Evolutionary conservation across 2,113 vertebrate genomes (phyloP), one percentile per base, ranked within the genome.

Genomic region (Fregata magnificens): DNA sequence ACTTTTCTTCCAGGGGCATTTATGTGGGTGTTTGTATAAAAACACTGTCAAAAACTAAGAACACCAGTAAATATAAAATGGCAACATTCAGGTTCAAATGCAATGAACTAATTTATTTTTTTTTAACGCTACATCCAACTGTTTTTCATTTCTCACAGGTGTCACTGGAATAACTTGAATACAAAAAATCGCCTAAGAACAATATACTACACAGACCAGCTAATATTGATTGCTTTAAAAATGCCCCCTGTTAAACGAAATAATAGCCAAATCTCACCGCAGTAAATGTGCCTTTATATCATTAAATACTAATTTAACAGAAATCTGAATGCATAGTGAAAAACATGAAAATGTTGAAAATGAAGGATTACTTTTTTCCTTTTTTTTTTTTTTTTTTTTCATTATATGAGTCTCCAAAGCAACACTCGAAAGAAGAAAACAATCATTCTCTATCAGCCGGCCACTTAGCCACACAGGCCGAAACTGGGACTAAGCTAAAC

Each of bases 71-170:
- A 95, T 85, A 91, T 59, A 40, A 95, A 95, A 96, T 36, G 74
- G 86, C 61, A 95, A 93, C 82, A 58, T 59, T 90, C 65, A 94
- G 88, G 90, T 95, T 95, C 70, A 95, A 94, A 96, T 89, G 93
- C 94, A 96, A 83, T 74, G 82, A 93, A 95, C 96, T 97, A 86
- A 82, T 97, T 97, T 96, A 97, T 96, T 97, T 91, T 96, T 96
- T 96, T 96, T 96, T 90, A 94, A 78, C 83, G 52, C 80, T 90
- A 73, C 77, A 90, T 93, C 88, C 85, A 95, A 95, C 73, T 96
- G 86, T 56, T 95, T 93, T 90, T 84, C 50, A 79, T 55, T 84
- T 69, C 82, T 95, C 82, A 40, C 93, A 96, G 96, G 95, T 96
- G 89, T 86, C 96, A 93, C 63, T 71, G 67, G 69, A 92, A 93